phyloP scores from a whole-genome alignment of 2,113 vertebrate species.

The Psittacara wagleri region DNA sequence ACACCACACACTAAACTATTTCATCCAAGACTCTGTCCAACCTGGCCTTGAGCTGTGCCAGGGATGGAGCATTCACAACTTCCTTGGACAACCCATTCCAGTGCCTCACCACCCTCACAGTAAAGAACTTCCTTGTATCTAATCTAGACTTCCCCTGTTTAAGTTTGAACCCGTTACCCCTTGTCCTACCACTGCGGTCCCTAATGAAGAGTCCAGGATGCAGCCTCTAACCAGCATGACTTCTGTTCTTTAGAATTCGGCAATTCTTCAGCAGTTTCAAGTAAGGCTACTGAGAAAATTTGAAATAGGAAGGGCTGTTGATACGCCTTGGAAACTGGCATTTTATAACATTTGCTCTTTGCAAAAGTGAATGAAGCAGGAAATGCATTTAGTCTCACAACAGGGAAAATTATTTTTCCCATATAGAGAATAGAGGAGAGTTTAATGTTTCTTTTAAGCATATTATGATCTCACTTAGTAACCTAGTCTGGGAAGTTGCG shows the following conservation, averaged over 20 bases:
- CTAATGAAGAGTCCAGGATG: background rate
- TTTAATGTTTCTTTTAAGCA: background rate
- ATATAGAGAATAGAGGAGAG: background rate
- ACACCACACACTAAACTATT: background rate
- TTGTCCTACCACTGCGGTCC: background rate
- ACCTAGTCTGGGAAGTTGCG: conserved; percentile 17
- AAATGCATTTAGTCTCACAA: background rate
- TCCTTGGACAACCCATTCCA: background rate
- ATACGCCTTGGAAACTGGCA: background rate
- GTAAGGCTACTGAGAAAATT: background rate
- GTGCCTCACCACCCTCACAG: background rate
- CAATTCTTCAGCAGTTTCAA: background rate
- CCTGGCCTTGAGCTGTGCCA: background rate
- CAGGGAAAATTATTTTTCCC: background rate
- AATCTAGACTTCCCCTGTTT: background rate
- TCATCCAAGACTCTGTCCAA: background rate
- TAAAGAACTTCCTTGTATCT: background rate
- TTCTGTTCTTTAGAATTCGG: background rate
- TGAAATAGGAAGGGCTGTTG: background rate
- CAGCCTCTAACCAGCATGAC: background rate
- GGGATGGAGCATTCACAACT: background rate
- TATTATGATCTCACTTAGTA: conserved; percentile 50
- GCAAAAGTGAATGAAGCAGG: background rate
- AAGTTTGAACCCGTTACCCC: background rate
- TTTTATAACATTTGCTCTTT: background rate